Evolutionary conservation across 2,888 invertebrate genomes (phyloP), one percentile per base, ranked within the genome.

Genomic region (Drosophila austrosaltans): DNA sequence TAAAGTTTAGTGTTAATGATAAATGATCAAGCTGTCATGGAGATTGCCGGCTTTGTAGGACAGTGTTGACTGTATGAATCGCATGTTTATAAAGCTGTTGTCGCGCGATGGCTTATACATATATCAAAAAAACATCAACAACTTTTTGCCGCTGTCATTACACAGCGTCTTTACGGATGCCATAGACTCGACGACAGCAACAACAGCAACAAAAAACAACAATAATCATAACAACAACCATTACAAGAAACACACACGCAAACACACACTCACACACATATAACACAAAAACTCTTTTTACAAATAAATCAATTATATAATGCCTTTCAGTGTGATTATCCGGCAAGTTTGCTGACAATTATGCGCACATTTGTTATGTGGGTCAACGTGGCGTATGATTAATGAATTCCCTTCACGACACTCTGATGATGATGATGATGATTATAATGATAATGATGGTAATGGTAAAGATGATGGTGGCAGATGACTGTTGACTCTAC

Each of bases 321-420:
- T 71, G 63, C 42, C 63, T 66, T 32, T 69, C 71, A 78, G 66
- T 76, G 73, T 79, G 76, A 82, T 79, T 87, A 84, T 74, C 82
- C 75, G 78, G 66, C 78, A 73, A 71, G 72, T 87, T 79, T 75
- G 82, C 76, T 67, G 82, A 76, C 85, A 79, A 83, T 85, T 88
- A 82, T 74, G 77, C 57, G 68, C 59, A 66, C 75, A 65, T 75
- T 85, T 64, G 36, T 53, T 69, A 77, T 77, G 75, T 88, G 84
- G 86, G 86, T 79, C 84, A 83, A 70, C 69, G 76, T 70, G 75
- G 62, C 81, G 87, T 81, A 86, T 86, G 86, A 85, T 88, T 88
- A 75, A 85, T 88, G 84, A 70, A 63, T 66, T 58, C 53, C 69
- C 67, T 69, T 63, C 70, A 66, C 56, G 62, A 59, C 36, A 62